A percentile compares a stretch with the other conserved stretches of the same genome.
Evolutionary conservation across 1,140 invertebrate species (phyloP).

Genomic region (Oryctes rhinoceros): DNA sequence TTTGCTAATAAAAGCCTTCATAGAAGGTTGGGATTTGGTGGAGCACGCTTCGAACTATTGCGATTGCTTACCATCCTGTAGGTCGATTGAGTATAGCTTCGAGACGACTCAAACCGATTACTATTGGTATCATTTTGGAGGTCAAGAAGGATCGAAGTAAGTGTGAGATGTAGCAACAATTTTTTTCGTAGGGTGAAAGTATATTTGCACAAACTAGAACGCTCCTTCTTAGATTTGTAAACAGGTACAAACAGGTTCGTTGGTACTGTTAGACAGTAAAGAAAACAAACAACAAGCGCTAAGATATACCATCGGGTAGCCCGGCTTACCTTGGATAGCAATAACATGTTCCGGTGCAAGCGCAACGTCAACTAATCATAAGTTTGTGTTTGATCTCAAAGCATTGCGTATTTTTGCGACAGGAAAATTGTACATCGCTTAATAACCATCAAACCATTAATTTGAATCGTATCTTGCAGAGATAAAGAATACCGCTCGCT

Average conservation of each 20-base stretch:
- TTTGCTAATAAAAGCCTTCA: neutral
- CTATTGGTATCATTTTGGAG: constrained; percentile 41
- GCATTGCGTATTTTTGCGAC: no score
- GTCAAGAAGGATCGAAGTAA: neutral
- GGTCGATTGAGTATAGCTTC: constrained; percentile 69
- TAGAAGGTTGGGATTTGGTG: neutral
- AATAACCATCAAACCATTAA: no score
- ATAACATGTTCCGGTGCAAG: no score
- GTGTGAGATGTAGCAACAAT: neutral
- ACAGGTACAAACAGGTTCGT: no score
- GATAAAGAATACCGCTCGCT: neutral
- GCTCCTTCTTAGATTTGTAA: no score
- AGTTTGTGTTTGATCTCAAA: no score
- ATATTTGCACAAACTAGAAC: no score
- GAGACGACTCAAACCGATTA: constrained; percentile 72
- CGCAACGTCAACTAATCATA: no score
- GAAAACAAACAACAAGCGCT: neutral
- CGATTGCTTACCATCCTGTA: constrained; percentile 72
- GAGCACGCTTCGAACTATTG: constrained; percentile 57
- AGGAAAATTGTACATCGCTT: no score
- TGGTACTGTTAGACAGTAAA: neutral
- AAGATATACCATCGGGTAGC: neutral
- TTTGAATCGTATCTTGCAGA: neutral
- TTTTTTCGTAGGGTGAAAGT: no score
- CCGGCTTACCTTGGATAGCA: no score